Evolutionary conservation across 2,797 vertebrate genomes (phyloP).

Genomic region (Rhadinocentrus ornatus): DNA sequence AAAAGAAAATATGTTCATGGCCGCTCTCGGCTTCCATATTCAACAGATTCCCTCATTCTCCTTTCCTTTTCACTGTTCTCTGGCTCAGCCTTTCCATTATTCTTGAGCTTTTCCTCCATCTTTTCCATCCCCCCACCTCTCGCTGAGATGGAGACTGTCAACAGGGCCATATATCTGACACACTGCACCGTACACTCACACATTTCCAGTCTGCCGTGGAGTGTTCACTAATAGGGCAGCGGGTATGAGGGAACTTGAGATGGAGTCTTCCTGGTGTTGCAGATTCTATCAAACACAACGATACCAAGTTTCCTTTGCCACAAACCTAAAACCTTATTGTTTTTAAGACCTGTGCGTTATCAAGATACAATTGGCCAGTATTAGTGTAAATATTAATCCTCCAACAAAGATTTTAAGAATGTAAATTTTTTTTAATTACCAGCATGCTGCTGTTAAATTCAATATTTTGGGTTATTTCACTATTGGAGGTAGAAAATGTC

Average conservation of each 20-base stretch:
- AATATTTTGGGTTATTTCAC: background rate
- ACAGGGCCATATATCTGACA: conserved; percentile 67
- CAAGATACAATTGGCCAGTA: background rate
- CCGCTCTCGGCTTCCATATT: too few species aligned
- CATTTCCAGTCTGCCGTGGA: conserved; percentile 28
- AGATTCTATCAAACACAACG: conserved; percentile 42
- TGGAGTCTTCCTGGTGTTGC: conserved; percentile 35
- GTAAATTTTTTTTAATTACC: background rate
- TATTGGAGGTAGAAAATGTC: too few species aligned
- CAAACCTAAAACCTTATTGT: conserved; percentile 31
- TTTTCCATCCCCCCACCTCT: conserved; percentile 42
- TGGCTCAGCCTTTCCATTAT: conserved; percentile 2
- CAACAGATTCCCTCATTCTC: background rate
- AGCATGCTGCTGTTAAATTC: background rate
- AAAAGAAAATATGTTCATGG: too few species aligned
- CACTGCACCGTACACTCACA: conserved; percentile 44
- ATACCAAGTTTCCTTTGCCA: conserved; percentile 40
- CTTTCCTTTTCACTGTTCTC: conserved; percentile 10
- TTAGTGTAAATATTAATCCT: background rate
- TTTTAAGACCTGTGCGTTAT: background rate
- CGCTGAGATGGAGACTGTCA: conserved; percentile 57
- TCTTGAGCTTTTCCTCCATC: conserved; percentile 2
- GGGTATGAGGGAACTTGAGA: conserved; percentile 48
- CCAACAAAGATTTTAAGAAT: background rate
- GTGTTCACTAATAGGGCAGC: conserved; percentile 61